phyloP scores from a whole-genome alignment of 2,113 vertebrate genomes.

The Phaethornis superciliosus region DNA sequence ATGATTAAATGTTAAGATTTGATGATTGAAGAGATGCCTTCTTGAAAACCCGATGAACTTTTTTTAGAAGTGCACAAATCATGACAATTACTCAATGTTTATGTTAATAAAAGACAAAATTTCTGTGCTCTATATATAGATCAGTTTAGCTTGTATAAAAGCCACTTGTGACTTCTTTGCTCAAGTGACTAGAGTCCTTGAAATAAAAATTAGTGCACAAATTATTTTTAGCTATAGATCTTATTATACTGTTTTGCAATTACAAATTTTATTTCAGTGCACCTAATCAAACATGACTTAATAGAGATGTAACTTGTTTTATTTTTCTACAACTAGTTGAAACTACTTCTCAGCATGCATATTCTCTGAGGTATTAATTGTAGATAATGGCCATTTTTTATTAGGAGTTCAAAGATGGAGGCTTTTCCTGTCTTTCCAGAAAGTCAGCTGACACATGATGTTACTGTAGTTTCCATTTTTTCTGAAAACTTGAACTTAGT shows the following conservation, averaged over 20 bases:
- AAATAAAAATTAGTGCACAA: neutral
- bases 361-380: neutral
- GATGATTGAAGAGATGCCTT: constrained; percentile 25
- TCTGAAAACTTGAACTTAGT: neutral
- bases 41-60: constrained; percentile 18
- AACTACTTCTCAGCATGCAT: neutral
- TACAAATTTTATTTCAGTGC: neutral
- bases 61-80: constrained; percentile 20
- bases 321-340: neutral
- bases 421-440: neutral
- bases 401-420: neutral
- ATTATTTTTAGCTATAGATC: neutral
- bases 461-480: neutral
- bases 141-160: neutral
- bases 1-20: constrained; percentile 32
- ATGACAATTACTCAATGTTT: constrained; percentile 47
- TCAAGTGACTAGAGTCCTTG: neutral
- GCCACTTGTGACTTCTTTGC: neutral
- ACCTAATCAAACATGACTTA: neutral
- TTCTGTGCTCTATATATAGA: constrained; percentile 21
- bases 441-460: neutral
- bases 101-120: constrained; percentile 5
- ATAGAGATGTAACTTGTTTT: neutral
- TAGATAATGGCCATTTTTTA: neutral
- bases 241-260: neutral